Evolutionary conservation across 2,888 invertebrate species (phyloP).

Genomic region (Drosophila longiperda): DNA sequence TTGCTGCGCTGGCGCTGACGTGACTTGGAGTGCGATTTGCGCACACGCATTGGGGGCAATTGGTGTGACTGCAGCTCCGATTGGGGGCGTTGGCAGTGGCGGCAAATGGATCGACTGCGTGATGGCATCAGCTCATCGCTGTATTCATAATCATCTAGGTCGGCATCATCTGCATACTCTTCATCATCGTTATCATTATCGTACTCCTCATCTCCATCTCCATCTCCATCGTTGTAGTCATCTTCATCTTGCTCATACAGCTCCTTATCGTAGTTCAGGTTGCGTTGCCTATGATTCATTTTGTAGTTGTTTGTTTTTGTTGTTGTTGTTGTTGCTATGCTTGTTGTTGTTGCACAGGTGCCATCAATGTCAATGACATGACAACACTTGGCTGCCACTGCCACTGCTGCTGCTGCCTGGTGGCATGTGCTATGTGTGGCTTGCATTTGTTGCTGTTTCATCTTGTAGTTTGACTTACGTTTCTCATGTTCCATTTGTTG

Average conservation of each 20-base stretch:
- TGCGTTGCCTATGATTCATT: slow-evolving; percentile 34
- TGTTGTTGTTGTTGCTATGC: slow-evolving; percentile 32
- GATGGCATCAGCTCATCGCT: slow-evolving; percentile 1
- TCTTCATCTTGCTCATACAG: slow-evolving; percentile 20
- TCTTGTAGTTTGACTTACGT: slow-evolving; percentile 79
- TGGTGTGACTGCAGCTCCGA: slow-evolving; percentile 74
- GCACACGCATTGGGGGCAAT: slow-evolving; percentile 33
- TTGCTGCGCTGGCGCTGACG: slow-evolving; percentile 70
- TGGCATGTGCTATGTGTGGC: slow-evolving; percentile 64
- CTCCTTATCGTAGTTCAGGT: slow-evolving; percentile 25
- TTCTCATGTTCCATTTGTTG: slow-evolving; percentile 59
- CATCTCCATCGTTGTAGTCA: slow-evolving; percentile 22
- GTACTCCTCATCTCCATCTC: slow-evolving; percentile 4
- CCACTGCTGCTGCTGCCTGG: slow-evolving; percentile 15
- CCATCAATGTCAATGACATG: slow-evolving; percentile 64
- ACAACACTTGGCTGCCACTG: slow-evolving; percentile 44
- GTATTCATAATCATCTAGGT: slow-evolving; percentile 3
- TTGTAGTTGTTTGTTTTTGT: slow-evolving; percentile 34
- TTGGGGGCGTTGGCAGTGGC: slow-evolving; percentile 82
- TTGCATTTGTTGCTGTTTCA: slow-evolving; percentile 67
- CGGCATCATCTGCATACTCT: slow-evolving; percentile 17
- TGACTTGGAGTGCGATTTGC: slow-evolving; percentile 62
- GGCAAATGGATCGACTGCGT: slow-evolving; percentile 64
- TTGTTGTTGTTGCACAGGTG: slow-evolving; percentile 56
- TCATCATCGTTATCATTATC: slow-evolving; percentile 19